Percentiles rank a stretch among this genome's conserved stretches.
Evolutionary conservation across 2,888 invertebrate species (phyloP).

Genomic region (Macrophya alboannulata): DNA sequence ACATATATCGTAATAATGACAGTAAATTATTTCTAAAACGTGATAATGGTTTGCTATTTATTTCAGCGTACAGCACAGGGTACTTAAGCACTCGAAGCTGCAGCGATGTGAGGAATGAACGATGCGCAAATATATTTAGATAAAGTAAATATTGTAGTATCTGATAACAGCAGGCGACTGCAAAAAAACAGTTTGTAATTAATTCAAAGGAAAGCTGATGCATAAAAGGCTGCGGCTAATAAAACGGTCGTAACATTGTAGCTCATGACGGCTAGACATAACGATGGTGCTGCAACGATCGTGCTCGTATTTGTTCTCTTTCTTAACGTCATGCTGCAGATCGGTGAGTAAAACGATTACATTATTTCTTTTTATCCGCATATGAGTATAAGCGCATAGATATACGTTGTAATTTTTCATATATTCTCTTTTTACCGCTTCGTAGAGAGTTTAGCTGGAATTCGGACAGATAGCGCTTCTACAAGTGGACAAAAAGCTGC

Average conservation of each 20-base stretch:
- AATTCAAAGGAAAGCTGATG: background rate
- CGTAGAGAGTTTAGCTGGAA: constrained; percentile 57
- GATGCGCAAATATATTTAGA: background rate
- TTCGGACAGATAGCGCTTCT: constrained; percentile 40
- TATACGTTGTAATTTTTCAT: background rate
- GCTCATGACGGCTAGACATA: constrained; percentile 54
- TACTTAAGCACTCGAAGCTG: background rate
- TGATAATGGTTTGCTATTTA: background rate
- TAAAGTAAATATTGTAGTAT: constrained; percentile 16
- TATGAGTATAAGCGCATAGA: background rate
- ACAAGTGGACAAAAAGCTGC: constrained; percentile 29
- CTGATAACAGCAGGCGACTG: background rate
- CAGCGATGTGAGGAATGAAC: constrained; percentile 18
- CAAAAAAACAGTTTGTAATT: background rate
- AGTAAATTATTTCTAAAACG: background rate
- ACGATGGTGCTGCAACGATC: constrained; percentile 51
- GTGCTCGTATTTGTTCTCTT: constrained; percentile 48
- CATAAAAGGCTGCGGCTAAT: constrained; percentile 3
- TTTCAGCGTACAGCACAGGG: background rate
- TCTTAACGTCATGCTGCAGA: constrained; percentile 46
- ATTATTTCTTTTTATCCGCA: background rate
- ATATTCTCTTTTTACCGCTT: background rate
- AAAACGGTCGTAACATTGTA: constrained; percentile 33
- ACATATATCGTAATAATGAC: too few species aligned
- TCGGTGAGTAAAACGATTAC: constrained; percentile 28